phyloP scores from a whole-genome alignment of 2,113 vertebrate genomes.

The Fulmarus glacialis region DNA sequence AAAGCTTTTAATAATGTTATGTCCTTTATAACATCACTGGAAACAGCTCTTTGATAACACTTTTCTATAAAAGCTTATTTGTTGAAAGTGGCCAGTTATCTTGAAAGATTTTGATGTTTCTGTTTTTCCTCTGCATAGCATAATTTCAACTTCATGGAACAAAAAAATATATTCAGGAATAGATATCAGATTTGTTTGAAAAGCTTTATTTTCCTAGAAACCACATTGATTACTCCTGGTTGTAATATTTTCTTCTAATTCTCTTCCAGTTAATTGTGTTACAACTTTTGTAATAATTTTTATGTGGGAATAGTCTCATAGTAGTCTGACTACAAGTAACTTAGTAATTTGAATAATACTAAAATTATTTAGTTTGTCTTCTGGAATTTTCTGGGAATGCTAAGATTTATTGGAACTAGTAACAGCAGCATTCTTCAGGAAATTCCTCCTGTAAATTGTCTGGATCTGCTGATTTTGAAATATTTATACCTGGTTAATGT shows the following conservation, averaged over 20 bases:
- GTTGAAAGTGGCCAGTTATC: background rate
- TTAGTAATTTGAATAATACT: background rate
- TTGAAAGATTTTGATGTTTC: background rate
- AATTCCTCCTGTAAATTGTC: background rate
- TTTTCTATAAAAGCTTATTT: background rate
- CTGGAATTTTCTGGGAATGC: background rate
- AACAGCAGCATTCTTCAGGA: background rate
- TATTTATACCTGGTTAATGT: background rate
- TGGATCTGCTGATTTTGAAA: background rate
- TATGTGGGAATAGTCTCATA: background rate
- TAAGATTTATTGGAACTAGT: background rate
- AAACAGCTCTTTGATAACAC: background rate
- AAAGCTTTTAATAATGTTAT: background rate
- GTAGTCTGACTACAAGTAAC: background rate
- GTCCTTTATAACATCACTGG: background rate
- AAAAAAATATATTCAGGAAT: background rate
- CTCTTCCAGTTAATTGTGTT: background rate
- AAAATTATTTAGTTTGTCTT: background rate
- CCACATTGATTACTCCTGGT: background rate
- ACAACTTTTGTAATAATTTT: background rate
- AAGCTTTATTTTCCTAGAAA: background rate
- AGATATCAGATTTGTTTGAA: background rate
- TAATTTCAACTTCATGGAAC: background rate
- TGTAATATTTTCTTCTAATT: background rate
- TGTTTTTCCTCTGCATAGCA: background rate